phyloP scores from a whole-genome alignment of 2,797 vertebrate species.

The Myotis planiceps region DNA sequence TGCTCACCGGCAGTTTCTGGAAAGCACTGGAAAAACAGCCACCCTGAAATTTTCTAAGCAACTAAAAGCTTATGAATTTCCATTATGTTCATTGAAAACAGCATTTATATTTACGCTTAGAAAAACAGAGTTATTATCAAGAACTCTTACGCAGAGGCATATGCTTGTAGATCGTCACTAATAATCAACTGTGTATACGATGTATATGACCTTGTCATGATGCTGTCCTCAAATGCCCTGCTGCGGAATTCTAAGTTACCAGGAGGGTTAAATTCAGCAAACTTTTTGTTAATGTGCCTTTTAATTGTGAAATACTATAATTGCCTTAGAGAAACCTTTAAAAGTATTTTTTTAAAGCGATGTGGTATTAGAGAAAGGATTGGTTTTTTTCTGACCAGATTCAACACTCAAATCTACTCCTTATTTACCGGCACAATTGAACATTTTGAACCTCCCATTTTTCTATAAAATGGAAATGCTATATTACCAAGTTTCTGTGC shows the following conservation, averaged over 20 bases:
- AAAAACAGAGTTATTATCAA: conserved; percentile 37
- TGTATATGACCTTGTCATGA: not conserved
- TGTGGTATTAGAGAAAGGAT: not conserved
- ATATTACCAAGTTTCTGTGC: not conserved
- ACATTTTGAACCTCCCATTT: not conserved
- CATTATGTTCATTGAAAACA: not conserved
- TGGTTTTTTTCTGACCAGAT: not conserved
- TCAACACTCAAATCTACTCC: not conserved
- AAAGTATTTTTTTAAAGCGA: not conserved
- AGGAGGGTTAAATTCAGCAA: not conserved
- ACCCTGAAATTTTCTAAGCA: conserved; percentile 1
- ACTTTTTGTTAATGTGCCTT: not conserved
- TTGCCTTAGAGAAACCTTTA: not conserved
- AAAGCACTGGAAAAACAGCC: not conserved
- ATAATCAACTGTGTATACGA: not conserved
- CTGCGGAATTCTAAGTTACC: not conserved
- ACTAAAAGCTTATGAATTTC: conserved; percentile 7
- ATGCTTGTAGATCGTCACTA: not conserved
- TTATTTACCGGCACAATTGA: not conserved
- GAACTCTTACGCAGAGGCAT: not conserved
- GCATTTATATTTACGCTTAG: not conserved
- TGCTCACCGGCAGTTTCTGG: not conserved
- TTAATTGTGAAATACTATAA: not conserved
- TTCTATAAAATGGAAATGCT: not conserved
- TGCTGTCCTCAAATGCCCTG: not conserved